Percentiles rank a stretch among this genome's conserved stretches.
These are phyloP conservation scores for Bombyx mori DNA, from an alignment of 1,140 invertebrate species.

Conservation along the genomic window ASM3026992v2 NC_085108.1:3950001-3950500, in stretches of 20 bases:
- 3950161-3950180: neutral
- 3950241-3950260: neutral
- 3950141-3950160: slow-evolving; percentile 9
- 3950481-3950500: too few species aligned
- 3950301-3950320: slow-evolving; percentile 4
- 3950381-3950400: neutral
- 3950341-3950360: neutral
- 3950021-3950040: slow-evolving; percentile 16
- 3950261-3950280: neutral
- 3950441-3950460: too few species aligned
- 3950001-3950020: too few species aligned
- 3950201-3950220: neutral
- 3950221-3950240: neutral
- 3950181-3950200: too few species aligned
- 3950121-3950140: too few species aligned
- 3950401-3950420: too few species aligned
- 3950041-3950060: slow-evolving; percentile 27
- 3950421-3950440: too few species aligned
- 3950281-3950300: slow-evolving; percentile 7
- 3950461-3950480: too few species aligned
- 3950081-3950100: slow-evolving; percentile 15
- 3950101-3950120: too few species aligned
- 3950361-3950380: neutral
- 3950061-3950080: slow-evolving; percentile 32
- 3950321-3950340: slow-evolving; percentile 2